Evolutionary conservation across 2,797 vertebrate species (phyloP).

Genomic region (Phylloscopus collybita): DNA sequence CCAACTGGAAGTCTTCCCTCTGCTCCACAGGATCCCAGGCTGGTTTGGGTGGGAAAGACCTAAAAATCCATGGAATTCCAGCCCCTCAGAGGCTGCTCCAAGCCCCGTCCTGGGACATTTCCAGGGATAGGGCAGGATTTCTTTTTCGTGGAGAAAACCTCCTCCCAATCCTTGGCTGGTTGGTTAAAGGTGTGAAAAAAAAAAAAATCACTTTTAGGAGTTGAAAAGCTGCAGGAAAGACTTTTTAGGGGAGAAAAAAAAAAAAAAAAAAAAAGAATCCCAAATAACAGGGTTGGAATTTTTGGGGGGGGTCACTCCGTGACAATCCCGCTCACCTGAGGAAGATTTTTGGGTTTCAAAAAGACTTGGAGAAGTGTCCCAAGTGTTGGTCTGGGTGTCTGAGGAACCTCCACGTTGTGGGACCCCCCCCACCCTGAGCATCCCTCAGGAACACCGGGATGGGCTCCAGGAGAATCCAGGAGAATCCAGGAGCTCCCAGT

Average conservation of each 20-base stretch:
- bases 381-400: neutral
- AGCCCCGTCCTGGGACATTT: neutral
- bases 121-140: neutral
- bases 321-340: neutral
- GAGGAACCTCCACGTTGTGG: neutral
- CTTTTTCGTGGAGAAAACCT: neutral
- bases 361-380: neutral
- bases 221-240: neutral
- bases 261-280: neutral
- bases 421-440: neutral
- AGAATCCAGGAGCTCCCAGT: neutral
- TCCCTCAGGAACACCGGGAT: conserved; percentile 5
- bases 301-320: neutral
- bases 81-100: neutral
- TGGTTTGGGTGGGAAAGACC: neutral
- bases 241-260: accelerated
- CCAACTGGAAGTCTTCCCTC: conserved; percentile 17
- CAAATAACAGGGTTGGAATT: neutral
- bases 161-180: neutral
- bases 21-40: neutral
- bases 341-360: neutral
- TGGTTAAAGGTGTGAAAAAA: neutral
- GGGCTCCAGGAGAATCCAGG: neutral
- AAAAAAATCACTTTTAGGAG: neutral
- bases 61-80: neutral